Evolutionary conservation across 2,113 vertebrate genomes (phyloP), one percentile per base, ranked within the genome.

Genomic region (Saguinus imperator): DNA sequence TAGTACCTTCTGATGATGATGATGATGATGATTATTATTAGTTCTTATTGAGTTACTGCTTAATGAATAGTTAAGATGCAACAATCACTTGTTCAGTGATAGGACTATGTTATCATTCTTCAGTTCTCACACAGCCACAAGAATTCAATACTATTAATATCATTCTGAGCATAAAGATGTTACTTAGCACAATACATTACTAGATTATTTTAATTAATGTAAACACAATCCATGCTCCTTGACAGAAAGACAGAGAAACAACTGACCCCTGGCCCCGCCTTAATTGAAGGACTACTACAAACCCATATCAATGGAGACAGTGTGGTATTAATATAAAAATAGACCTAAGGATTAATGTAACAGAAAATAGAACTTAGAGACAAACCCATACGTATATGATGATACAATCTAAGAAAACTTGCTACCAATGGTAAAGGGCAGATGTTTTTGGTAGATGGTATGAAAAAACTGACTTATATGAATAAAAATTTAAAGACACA

Each of bases 121-220:
- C 90, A 90, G 55, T 72, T 94, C n/a, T 84, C 57, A 79, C 13
- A 45, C 12, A 86, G 13, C 25, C 43, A 20, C 27, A 45, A 89
- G 13, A 40, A 27, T 82, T 87, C 72, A 27, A 2, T 72, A 43
- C 18, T 73, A 27, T 87, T 80, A 68, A 89, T 43, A 94, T 52
- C 23, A 76, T 94, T 40, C 35, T 35, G 45, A 77, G 5, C 11
- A 37, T 89, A 80, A n/a, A 64, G 48, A 89, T 14, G 21, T 58
- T n/a, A 11, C 14, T 91, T 89, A 89, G 37, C 40, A 92, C 50
- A 86, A 82, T 7, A 89, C 11, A 64, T 92, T 94, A 55, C 7
- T 77, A 95, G 18, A 88, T 86, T 86, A 75, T 87, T 45, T 90
- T 92, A 83, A 80, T 55, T 86, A 89, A 57, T 91, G 37, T 18